phyloP scores from a whole-genome alignment of 2,113 vertebrate species.

The Pogona vitticeps region DNA sequence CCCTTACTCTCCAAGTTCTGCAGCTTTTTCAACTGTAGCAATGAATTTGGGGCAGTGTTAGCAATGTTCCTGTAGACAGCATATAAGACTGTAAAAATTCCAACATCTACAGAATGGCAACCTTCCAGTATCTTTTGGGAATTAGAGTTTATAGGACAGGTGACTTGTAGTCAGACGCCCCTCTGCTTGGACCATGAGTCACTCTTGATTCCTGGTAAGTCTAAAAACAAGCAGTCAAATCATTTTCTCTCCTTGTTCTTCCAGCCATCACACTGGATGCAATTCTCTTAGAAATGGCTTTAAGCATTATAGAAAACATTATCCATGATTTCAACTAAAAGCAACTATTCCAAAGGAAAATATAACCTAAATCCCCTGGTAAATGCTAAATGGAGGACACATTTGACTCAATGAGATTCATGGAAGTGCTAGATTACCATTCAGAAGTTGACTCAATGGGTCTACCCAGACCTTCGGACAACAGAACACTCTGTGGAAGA shows the following conservation, averaged over 20 bases:
- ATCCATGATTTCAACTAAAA: neutral
- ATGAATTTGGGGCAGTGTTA: neutral
- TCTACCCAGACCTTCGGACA: no score
- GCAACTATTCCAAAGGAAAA: neutral
- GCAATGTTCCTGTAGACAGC: neutral
- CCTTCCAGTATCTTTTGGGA: neutral
- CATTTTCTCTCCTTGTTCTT: conserved; percentile 26
- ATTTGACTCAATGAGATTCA: no score
- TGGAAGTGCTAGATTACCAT: no score
- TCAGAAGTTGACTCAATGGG: no score
- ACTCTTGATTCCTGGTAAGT: conserved; percentile 50
- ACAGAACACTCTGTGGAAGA: no score
- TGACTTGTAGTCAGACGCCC: no score
- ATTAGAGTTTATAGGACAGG: neutral
- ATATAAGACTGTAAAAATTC: no score
- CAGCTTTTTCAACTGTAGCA: neutral
- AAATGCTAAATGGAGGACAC: no score
- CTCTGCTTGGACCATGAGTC: no score
- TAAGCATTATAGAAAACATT: neutral
- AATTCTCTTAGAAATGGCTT: neutral
- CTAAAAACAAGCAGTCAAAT: conserved; percentile 27
- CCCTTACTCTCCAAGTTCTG: neutral
- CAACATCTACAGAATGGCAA: neutral
- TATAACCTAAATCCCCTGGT: neutral
- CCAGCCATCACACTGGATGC: neutral